phyloP scores from a whole-genome alignment of 2,888 invertebrate species.

The Macaria notata region DNA sequence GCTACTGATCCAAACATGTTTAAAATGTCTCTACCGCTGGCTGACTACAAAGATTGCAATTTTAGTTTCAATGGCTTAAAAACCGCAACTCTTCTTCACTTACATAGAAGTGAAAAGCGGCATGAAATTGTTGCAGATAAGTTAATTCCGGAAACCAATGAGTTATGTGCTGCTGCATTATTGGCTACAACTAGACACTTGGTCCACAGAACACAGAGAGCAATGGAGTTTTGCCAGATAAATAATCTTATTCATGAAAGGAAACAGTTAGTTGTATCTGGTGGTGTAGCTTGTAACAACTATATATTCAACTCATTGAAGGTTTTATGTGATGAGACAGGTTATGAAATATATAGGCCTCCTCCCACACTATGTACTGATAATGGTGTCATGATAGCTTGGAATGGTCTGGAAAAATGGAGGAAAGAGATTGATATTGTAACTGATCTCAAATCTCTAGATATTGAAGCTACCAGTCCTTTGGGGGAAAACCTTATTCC shows the following conservation, averaged over 20 bases:
- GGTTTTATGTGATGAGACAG: slow-evolving; percentile 85
- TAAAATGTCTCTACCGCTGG: slow-evolving; percentile 85
- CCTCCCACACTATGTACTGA: slow-evolving; percentile 95
- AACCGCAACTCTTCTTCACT: slow-evolving; percentile 80
- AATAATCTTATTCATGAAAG: slow-evolving; percentile 86
- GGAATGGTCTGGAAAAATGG: slow-evolving; percentile 97
- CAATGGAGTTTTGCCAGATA: slow-evolving; percentile 87
- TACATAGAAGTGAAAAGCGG: slow-evolving; percentile 82
- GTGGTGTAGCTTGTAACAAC: slow-evolving; percentile 97
- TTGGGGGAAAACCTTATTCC: slow-evolving; percentile 84
- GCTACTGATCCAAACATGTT: slow-evolving; percentile 86
- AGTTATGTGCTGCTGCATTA: slow-evolving; percentile 94
- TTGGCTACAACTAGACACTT: slow-evolving; percentile 89
- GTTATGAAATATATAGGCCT: slow-evolving; percentile 88
- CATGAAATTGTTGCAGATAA: slow-evolving; percentile 84
- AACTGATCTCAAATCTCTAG: slow-evolving; percentile 84
- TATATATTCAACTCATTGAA: slow-evolving; percentile 88
- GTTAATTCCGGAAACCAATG: slow-evolving; percentile 88
- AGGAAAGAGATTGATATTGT: slow-evolving; percentile 73
- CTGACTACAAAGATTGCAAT: slow-evolving; percentile 88
- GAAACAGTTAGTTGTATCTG: slow-evolving; percentile 91
- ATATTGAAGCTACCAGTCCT: slow-evolving; percentile 83
- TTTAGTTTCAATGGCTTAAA: slow-evolving; percentile 96
- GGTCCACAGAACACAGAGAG: slow-evolving; percentile 92
- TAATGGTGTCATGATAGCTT: slow-evolving; percentile 99